A percentile compares a stretch with the other conserved stretches of the same genome.
Conservation (phyloP, 2,113 vertebrate species). For the Caloenas nicobarica region DNA sequence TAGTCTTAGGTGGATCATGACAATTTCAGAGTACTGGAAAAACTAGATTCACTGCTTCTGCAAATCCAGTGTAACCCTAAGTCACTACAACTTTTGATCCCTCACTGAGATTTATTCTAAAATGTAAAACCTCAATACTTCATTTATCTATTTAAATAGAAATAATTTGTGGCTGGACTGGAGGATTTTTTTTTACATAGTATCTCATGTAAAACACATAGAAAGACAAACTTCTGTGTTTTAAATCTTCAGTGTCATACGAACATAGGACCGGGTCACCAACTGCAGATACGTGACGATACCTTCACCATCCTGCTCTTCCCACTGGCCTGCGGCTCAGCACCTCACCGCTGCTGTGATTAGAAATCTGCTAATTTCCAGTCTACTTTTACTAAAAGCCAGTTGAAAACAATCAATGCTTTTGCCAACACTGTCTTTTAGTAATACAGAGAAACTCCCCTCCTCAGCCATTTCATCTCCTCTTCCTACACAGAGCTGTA, state of each 20-base stretch:
- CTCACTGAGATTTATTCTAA: not conserved
- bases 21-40: not conserved
- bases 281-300: not conserved
- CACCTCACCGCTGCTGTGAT: not conserved
- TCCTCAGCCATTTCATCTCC: not conserved
- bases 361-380: not conserved
- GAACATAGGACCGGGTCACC: not conserved
- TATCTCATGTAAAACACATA: not conserved
- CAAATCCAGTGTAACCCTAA: not conserved
- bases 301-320: not conserved
- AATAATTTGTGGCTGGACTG: not conserved
- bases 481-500: not conserved
- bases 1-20: not conserved
- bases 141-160: not conserved
- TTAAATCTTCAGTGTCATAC: not conserved
- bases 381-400: not conserved
- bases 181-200: not conserved
- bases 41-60: not conserved
- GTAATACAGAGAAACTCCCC: not conserved
- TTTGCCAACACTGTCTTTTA: not conserved
- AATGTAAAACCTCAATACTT: not conserved
- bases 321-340: not conserved
- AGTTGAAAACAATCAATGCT: not conserved
- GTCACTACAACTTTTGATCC: not conserved
- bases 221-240: not conserved